Evolutionary conservation across 2,888 invertebrate genomes (phyloP), one percentile per base, ranked within the genome.

Genomic region (Megamerina dolium): DNA sequence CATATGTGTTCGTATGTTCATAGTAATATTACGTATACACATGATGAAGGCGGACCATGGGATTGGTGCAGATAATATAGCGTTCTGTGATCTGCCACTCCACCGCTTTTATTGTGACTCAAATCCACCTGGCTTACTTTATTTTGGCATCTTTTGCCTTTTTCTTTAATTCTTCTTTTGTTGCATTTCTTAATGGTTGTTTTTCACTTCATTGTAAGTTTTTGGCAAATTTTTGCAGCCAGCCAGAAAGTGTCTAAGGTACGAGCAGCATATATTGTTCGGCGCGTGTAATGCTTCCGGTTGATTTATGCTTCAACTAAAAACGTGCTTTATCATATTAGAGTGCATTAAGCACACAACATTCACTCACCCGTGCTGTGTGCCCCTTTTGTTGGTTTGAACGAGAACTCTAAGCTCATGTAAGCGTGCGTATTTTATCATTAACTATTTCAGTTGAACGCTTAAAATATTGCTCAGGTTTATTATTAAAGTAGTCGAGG

Each of bases 301-400:
- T 59, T 61, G 61, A 61, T 61, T 61, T 63, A 61, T 61, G 43
- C 55, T 53, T 45, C 38, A 56, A 62, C 58, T 60, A 57, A 56
- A 59, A 61, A 63, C 61, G 61, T 63, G 62, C 61, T 63, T 62
- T 59, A 61, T 61, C 61, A 61, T 61, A 62, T 62, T 57, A 62
- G 57, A 61, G 60, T 63, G 62, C 59, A 59, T 43, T 37, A 32
- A 42, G 42, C 32, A 37, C 18, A 16, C 9, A 9, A 14, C 14
- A 30, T 16, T 10, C 14, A 35, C 23, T 31, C n/a, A n/a, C n/a
- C n/a, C n/a, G n/a, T n/a, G n/a, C n/a, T n/a, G n/a, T n/a, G n/a
- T n/a, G n/a, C n/a, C n/a, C n/a, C n/a, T n/a, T n/a, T n/a, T n/a
- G n/a, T n/a, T n/a, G n/a, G n/a, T n/a, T n/a, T n/a, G n/a, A n/a